A percentile compares a stretch with the other conserved stretches of the same genome.
Evolutionary conservation across 2,113 vertebrate species (phyloP).

Genomic region (Illadopsis cleaveri): DNA sequence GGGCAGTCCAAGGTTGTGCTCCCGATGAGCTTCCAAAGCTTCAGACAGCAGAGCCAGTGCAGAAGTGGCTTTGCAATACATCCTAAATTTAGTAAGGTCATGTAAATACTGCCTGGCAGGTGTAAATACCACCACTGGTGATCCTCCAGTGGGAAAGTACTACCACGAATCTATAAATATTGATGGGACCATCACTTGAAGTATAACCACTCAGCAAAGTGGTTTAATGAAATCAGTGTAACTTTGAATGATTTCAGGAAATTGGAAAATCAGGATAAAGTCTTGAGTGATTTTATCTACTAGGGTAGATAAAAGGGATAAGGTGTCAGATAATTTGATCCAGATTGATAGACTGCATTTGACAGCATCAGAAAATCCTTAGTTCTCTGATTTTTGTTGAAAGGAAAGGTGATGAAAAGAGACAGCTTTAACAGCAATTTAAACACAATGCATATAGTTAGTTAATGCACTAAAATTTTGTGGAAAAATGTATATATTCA

Average conservation of each 20-base stretch:
- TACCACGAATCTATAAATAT: neutral
- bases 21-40: neutral
- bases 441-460: neutral
- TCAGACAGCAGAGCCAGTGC: neutral
- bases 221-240: neutral
- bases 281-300: neutral
- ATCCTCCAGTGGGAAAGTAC: neutral
- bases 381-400: neutral
- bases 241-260: neutral
- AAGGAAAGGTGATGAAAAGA: neutral
- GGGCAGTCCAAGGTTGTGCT: neutral
- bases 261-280: neutral
- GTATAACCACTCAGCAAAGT: neutral
- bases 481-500: neutral
- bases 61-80: neutral
- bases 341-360: neutral
- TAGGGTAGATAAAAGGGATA: too few relatives aligned
- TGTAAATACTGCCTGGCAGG: slow-evolving; percentile 1
- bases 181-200: neutral
- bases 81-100: slow-evolving; percentile 58
- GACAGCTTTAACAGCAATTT: neutral
- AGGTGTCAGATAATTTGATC: neutral
- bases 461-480: neutral
- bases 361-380: neutral
- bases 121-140: slow-evolving; percentile 16